phyloP scores from a whole-genome alignment of 2,113 vertebrate species.

The Microtus montanus region DNA sequence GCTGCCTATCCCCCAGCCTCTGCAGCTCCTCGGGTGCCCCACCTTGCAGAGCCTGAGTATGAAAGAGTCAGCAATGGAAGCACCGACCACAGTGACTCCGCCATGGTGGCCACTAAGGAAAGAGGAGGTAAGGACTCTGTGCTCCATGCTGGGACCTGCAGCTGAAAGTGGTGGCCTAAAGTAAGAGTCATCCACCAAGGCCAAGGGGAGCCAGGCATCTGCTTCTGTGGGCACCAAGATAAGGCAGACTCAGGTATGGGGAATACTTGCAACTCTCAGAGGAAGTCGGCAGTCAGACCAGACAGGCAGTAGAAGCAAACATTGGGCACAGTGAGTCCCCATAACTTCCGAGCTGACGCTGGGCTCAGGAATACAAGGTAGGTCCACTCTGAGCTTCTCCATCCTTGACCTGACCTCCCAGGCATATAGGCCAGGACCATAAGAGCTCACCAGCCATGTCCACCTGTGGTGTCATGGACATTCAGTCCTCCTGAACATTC shows the following conservation, averaged over 20 bases:
- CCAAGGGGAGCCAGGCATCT: neutral
- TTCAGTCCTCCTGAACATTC: neutral
- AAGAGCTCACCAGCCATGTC: too few species aligned
- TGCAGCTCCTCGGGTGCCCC: neutral
- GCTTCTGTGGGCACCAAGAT: neutral
- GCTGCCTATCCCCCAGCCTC: neutral
- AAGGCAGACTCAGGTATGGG: neutral
- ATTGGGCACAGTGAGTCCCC: neutral
- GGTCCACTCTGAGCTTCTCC: neutral
- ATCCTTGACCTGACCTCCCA: neutral
- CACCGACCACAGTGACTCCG: neutral
- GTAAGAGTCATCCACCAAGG: neutral
- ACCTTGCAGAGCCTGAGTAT: neutral
- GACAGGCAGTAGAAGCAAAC: neutral
- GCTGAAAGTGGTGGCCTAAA: neutral
- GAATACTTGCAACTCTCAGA: neutral
- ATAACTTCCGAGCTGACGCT: neutral
- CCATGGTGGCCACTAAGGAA: neutral
- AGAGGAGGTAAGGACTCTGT: neutral
- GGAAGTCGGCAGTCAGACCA: neutral
- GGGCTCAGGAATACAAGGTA: neutral
- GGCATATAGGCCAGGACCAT: neutral
- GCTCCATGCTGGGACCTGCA: neutral
- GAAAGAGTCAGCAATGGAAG: neutral
- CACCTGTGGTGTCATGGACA: neutral